These are phyloP conservation scores for Calypte anna DNA, from an alignment of 2,113 vertebrate species.

Conservation along the genomic window DNA sequence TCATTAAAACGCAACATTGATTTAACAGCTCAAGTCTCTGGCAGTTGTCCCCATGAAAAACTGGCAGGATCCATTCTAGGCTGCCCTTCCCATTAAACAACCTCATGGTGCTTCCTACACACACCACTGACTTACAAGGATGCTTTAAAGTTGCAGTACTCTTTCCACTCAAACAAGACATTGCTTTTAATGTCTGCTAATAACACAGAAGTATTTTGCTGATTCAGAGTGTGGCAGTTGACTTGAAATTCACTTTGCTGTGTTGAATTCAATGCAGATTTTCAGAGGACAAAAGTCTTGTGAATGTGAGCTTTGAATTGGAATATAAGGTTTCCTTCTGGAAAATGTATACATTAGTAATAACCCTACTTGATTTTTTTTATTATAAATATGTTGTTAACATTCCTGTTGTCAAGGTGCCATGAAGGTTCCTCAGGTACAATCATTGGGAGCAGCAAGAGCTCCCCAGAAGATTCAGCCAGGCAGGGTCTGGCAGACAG, in stretches of 20 bases:
- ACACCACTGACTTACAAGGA: neutral
- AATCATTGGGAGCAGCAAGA: neutral
- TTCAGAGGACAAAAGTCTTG: neutral
- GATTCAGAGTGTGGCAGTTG: neutral
- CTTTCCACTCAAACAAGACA: neutral
- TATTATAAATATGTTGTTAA: neutral
- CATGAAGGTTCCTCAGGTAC: neutral
- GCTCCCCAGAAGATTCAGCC: neutral
- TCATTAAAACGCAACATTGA: constrained; percentile 51
- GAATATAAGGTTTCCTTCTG: neutral
- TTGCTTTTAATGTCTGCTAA: neutral
- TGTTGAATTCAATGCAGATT: neutral
- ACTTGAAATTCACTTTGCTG: neutral
- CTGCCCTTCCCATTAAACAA: constrained; percentile 2
- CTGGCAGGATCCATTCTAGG: constrained; percentile 17
- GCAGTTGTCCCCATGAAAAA: neutral
- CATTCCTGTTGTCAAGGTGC: neutral
- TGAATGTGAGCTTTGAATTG: neutral
- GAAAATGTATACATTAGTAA: neutral
- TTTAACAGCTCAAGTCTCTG: constrained; percentile 43
- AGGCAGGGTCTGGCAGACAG: neutral
- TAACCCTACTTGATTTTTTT: neutral
- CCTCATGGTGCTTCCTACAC: neutral
- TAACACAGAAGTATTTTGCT: neutral
- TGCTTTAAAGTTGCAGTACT: neutral